These are phyloP conservation scores for Catostomus latipinnis DNA, from an alignment of 2,797 vertebrate genomes.

Conservation along the genomic window DNA sequence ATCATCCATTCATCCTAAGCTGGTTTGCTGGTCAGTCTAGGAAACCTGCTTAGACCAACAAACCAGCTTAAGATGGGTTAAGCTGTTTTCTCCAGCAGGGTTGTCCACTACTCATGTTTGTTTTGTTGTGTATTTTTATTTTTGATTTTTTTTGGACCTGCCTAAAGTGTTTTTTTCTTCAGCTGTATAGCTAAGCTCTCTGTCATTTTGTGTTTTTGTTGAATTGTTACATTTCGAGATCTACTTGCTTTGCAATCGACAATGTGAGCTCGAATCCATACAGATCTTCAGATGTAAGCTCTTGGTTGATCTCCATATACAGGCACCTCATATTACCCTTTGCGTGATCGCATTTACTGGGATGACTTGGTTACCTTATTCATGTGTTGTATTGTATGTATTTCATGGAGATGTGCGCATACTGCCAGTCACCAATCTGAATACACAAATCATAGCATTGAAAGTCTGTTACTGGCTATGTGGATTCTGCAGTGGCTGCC, in stretches of 20 bases:
- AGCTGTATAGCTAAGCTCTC: neutral
- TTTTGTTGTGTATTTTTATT: constrained; percentile 15
- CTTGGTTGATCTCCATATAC: constrained; percentile 16
- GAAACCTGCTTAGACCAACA: neutral
- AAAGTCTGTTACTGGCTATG: constrained; percentile 18
- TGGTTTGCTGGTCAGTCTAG: neutral
- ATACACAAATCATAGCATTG: constrained; percentile 28
- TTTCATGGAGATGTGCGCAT: neutral
- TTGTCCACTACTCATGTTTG: neutral
- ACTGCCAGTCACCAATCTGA: constrained; percentile 25
- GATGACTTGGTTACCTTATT: constrained; percentile 33
- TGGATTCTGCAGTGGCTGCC: neutral
- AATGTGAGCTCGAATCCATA: neutral
- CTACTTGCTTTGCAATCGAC: neutral
- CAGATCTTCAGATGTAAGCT: constrained; percentile 6
- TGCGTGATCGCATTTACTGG: constrained; percentile 15
- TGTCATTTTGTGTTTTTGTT: constrained; percentile 6
- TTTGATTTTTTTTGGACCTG: constrained; percentile 43
- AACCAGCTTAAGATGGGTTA: too few relatives aligned
- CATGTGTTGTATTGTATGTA: constrained; percentile 12
- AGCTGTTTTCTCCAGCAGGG: constrained; percentile 18
- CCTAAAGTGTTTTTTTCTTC: constrained; percentile 29
- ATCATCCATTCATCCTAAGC: constrained; percentile 3
- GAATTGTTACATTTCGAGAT: constrained; percentile 14
- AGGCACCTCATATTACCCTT: constrained; percentile 20